Evolutionary conservation across 2,797 vertebrate species (phyloP), one percentile per base, ranked within the genome.

Genomic region (Parauchenoglanis ngamensis): DNA sequence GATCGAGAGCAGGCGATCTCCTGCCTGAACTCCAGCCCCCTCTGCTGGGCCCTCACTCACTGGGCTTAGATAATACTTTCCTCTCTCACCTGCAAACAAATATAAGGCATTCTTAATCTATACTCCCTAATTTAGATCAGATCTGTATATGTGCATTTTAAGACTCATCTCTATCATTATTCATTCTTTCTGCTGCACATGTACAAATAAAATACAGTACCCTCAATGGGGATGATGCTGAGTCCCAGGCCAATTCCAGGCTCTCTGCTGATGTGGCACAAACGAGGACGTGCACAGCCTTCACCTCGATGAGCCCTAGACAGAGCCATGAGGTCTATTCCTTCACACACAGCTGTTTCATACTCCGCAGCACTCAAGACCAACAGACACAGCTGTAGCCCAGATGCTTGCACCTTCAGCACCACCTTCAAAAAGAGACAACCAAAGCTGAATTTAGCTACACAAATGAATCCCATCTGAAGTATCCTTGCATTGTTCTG

Each of bases 1-100:
- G 84, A 99, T 94, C 95, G 97, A 98, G 84, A 99, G 90, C 75
- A 99, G 95, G 87, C 95, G 94, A 90, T 96, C 97, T 68, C 97
- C 96, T 0, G 88, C 89, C 1, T 92, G 93, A 81, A 99, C 96
- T 0, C 97, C 97, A 0, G 97, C 96, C 25, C 89, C 94, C 79
- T 98, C 96, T 0, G 98, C 97, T 0, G 97, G 95, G 25, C 98
- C 96, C 0, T 94, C 95, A 21, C 86, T 77, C 78, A 95, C 92
- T 0, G 95, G 94, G 85, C 73, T 94, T 81, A 99, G 89, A 52
- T 93, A 92, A 93, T 97, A 98, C 73, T 90, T 94, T 57, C 96
- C 96, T 83, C 89, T 96, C 49, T 85, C n/a, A 84, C 97, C 98
- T 99, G 92, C 28, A 90, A 78, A 89, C 31, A 91, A 67, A 91